phyloP scores from a whole-genome alignment of 2,113 vertebrate genomes.

The Cyanoderma ruficeps region DNA sequence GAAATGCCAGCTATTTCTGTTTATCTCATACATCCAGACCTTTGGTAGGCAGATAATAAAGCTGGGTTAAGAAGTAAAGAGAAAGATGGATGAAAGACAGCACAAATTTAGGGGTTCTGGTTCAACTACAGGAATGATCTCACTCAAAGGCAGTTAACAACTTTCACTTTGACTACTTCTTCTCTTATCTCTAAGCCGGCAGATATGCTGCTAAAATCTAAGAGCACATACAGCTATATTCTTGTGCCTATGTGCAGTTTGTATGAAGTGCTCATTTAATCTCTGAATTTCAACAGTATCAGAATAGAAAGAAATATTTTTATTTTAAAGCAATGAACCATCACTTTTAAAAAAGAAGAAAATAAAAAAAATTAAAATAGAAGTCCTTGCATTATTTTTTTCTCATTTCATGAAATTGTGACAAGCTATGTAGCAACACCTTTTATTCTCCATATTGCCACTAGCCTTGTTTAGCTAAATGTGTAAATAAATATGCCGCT shows the following conservation, averaged over 20 bases:
- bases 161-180: background rate
- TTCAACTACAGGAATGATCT: background rate
- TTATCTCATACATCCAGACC: background rate
- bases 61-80: background rate
- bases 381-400: background rate
- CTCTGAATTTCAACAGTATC: background rate
- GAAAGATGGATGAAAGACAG: background rate
- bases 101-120: background rate
- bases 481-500: background rate
- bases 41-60: background rate
- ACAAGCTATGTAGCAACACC: background rate
- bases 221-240: background rate
- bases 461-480: background rate
- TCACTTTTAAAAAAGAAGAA: background rate
- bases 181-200: background rate
- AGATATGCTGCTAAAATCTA: background rate
- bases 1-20: background rate
- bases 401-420: background rate
- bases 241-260: background rate
- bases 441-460: background rate
- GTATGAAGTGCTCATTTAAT: background rate
- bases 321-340: background rate
- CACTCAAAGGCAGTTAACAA: background rate
- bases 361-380: accelerated
- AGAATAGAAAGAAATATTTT: background rate